Evolutionary conservation across 2,113 vertebrate species (phyloP).

Genomic region (Panthera leo): DNA sequence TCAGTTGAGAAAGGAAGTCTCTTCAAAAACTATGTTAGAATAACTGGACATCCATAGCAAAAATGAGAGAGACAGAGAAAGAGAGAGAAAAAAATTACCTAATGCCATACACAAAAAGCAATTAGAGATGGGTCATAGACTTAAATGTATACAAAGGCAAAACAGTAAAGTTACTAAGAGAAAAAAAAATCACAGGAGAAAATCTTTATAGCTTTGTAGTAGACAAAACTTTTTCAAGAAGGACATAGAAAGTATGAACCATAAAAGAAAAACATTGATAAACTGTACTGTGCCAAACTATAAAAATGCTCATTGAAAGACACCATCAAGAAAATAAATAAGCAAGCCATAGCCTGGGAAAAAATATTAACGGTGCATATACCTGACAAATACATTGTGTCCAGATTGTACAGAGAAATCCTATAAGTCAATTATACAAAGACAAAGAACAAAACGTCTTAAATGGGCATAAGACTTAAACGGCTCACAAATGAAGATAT

Average conservation of each 20-base stretch:
- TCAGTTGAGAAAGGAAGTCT: background rate
- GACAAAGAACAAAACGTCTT: constrained; percentile 8
- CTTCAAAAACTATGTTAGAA: constrained; percentile 18
- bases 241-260: background rate
- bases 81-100: background rate
- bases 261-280: constrained; percentile 26
- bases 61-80: background rate
- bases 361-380: background rate
- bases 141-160: constrained; percentile 4
- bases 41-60: background rate
- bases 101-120: background rate
- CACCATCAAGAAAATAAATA: constrained; percentile 26
- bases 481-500: background rate
- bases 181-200: background rate
- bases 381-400: background rate
- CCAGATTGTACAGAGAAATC: constrained; percentile 7
- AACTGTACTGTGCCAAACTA: background rate
- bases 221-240: constrained; percentile 36
- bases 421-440: constrained; percentile 2
- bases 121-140: background rate
- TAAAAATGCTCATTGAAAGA: constrained; percentile 26
- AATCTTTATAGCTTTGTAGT: background rate
- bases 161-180: constrained; percentile 1
- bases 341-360: background rate
- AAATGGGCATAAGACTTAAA: constrained; percentile 5